Conservation (phyloP, 2,888 invertebrate species). For the Drosophila mulleri region DNA sequence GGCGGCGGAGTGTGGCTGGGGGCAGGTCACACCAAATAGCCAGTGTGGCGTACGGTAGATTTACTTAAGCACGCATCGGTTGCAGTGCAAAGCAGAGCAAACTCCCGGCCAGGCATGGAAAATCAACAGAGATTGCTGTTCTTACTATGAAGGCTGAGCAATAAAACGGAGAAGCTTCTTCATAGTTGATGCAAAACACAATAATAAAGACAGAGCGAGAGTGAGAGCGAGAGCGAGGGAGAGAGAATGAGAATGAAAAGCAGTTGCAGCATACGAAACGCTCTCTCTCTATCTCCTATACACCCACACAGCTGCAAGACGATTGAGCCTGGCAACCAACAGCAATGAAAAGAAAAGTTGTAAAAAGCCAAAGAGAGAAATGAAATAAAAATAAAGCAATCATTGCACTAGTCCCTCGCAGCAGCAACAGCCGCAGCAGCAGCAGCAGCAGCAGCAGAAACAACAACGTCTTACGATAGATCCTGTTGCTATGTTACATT, state of each 20-base stretch:
- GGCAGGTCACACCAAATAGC: conserved; percentile 27
- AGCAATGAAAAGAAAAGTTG: conserved; percentile 65
- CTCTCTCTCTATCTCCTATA: not conserved
- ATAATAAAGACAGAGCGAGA: conserved; percentile 7
- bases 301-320: conserved; percentile 18
- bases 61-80: conserved; percentile 63
- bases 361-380: conserved; percentile 38
- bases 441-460: conserved; percentile 2
- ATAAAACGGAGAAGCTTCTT: conserved; percentile 45
- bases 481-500: conserved; percentile 64
- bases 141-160: conserved; percentile 61
- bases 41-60: conserved; percentile 44
- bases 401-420: conserved; percentile 65
- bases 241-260: not conserved
- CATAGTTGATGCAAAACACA: conserved; percentile 32
- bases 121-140: conserved; percentile 52
- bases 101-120: not conserved
- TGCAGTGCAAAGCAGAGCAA: conserved; percentile 30
- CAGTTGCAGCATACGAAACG: conserved; percentile 8
- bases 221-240: not conserved
- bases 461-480: conserved; percentile 23
- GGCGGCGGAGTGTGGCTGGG: not conserved
- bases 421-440: conserved; percentile 7
- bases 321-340: conserved; percentile 57
- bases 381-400: conserved; percentile 60